Conservation (phyloP, 2,888 invertebrate genomes). For the Cryptocephalus moraei region DNA sequence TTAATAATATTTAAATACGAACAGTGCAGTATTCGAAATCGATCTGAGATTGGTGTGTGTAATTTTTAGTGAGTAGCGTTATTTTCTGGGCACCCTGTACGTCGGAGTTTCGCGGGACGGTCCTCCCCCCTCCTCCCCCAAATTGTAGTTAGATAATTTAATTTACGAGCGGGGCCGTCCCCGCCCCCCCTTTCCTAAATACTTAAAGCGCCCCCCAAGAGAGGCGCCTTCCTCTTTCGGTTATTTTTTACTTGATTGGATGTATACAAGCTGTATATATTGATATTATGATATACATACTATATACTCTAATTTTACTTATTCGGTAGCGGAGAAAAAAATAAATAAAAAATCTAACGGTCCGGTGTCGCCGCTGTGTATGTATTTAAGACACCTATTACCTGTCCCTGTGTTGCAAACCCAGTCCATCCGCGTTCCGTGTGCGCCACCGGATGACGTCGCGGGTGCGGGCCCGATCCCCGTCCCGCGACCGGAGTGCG, state of each 20-base stretch:
- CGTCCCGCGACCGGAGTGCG: too few species aligned
- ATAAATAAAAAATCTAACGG: constrained; percentile 22
- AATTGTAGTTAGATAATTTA: background rate
- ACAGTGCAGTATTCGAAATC: too few species aligned
- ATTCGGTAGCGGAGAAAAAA: constrained; percentile 30
- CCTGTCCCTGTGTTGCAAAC: constrained; percentile 37
- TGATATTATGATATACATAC: constrained; percentile 31
- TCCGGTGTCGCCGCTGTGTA: constrained; percentile 34
- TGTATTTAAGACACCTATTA: constrained; percentile 34
- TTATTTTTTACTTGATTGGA: constrained; percentile 34
- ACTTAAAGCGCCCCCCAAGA: constrained; percentile 27
- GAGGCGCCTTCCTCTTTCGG: constrained; percentile 26
- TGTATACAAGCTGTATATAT: constrained; percentile 42
- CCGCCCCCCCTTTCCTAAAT: constrained; percentile 25
- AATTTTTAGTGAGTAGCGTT: too few species aligned
- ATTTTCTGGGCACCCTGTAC: background rate
- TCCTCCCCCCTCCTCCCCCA: background rate
- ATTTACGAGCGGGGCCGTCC: constrained; percentile 3
- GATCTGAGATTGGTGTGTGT: too few species aligned
- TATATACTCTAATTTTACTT: constrained; percentile 36
- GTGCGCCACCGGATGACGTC: background rate
- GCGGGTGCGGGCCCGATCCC: too few species aligned
- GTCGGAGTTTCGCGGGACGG: background rate
- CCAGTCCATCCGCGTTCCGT: constrained; percentile 29
- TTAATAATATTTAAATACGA: too few species aligned